Base-by-base conservation (phyloP, 2,113 vertebrate genomes). In the Paratilapia polleni region DNA sequence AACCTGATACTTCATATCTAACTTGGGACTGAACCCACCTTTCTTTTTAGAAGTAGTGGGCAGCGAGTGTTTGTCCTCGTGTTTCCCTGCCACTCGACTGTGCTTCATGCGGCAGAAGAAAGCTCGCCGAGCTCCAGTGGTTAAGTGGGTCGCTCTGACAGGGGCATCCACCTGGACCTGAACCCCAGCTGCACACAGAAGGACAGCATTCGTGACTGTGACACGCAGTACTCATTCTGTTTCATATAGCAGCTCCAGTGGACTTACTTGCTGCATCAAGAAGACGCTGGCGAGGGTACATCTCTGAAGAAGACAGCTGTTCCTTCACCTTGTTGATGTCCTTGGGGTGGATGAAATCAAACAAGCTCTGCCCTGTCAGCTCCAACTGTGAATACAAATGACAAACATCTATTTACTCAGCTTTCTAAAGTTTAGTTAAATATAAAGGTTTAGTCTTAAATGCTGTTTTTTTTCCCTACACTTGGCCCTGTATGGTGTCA, bases 301-400 rank as follows among this genome's bases (percentile, higher is more conserved):
- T 4, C 17, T 97, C 97, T 0, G 96, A 96, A 1, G 96, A 95
- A 1, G 97, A 96, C 79, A 98, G 95, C 60, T 98, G 97, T 59
- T 98, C 97, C 86, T 98, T 98, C 47, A 98, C 96, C 94, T 97
- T 97, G 90, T 93, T 95, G 81, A 98, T 97, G 90, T 98, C 97
- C 95, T 97, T 98, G 56, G 94, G 97, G 92, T 98, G 97, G 70
- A 97, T 94, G 90, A 96, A 97, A 85, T 97, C 96, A 38, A 98
- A 97, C 62, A 98, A 91, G 89, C 97, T 97, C 92, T 97, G 96
- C 24, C 96, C 97, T 22, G 95, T 96, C 91, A 97, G 93, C 89
- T 96, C 97, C 61, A 95, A 47, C 97, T 98, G 81, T 22, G 17
- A 84, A 84, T 5, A 34, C 36, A 85, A 52, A 66, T 19, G 4